These are phyloP conservation scores for Physella acuta DNA, from an alignment of 1,140 invertebrate species.

Conservation along the genomic window DNA sequence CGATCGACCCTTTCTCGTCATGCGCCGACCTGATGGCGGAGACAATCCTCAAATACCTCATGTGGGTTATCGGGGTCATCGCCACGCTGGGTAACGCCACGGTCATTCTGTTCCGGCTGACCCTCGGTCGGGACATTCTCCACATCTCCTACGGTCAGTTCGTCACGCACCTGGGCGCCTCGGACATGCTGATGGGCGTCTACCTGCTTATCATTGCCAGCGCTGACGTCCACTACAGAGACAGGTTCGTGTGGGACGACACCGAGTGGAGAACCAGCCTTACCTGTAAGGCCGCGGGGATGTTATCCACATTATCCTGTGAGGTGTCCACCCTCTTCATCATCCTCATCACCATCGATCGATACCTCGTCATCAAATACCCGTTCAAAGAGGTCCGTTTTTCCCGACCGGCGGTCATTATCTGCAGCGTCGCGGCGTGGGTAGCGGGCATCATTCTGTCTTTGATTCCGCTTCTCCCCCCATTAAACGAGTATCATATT, in stretches of 20 bases:
- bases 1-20: conserved; percentile 35
- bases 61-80: conserved; percentile 34
- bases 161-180: conserved; percentile 37
- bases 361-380: conserved; percentile 36
- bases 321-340: conserved; percentile 45
- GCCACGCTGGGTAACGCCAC: conserved; percentile 38
- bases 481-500: conserved; percentile 9
- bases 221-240: conserved; percentile 37
- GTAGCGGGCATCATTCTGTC: conserved; percentile 1
- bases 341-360: conserved; percentile 34
- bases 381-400: conserved; percentile 22
- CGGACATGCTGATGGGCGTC: conserved; percentile 50
- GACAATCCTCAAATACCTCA: conserved; percentile 18
- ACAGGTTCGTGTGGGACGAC: conserved; percentile 38
- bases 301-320: conserved; percentile 38
- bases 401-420: background rate
- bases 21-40: conserved; percentile 35
- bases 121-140: background rate
- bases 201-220: conserved; percentile 45
- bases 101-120: conserved; percentile 25
- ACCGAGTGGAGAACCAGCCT: conserved; percentile 33
- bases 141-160: conserved; percentile 28
- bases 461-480: conserved; percentile 21
- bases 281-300: conserved; percentile 39
- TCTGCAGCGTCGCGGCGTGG: conserved; percentile 14